Base-by-base conservation (phyloP, 1,140 invertebrate genomes). In the Lamellibrachia luymesi region DNA sequence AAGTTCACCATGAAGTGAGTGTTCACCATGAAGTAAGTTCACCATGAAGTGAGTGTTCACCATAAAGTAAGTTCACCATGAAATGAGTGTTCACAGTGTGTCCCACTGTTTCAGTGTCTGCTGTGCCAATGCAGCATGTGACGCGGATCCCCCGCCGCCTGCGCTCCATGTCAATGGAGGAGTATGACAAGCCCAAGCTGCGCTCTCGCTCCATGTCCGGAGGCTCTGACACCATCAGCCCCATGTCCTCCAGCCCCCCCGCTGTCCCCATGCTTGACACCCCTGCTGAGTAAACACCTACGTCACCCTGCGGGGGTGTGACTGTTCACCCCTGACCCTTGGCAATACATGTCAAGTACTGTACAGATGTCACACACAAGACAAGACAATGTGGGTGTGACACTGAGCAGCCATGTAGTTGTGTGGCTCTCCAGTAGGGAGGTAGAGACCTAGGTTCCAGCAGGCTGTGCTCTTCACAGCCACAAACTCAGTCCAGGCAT, bases 91-190 rank as follows among this genome's bases (percentile, higher is more conserved):
- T 38, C 38, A 38, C 38, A 38, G 38, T 38, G 56, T 90, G 51
- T 80, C n/a, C 90, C 52, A 27, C 6, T 80, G 51, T 92, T 93
- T 92, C 92, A 94, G 94, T 94, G 90, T 93, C 93, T 5, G 92
- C 93, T 25, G 92, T 94, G 13, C 93, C 93, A 27, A 94, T 94
- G 94, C 92, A 93, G 92, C 92, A 94, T 52, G 94, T 94, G 17
- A 94, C 52, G 27, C 91, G 91, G 91, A 93, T 95, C 7, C 92
- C 95, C 22, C 95, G 96, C 89, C 95, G 96, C 80, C 95, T 95
- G 49, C 95, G 97, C 91, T 96, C 96, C 93, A 96, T 96, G 95
- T 97, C 96, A 91, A 98, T 98, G 98, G 98, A 98, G 95, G 98
- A 98, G 94, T 98, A 98, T 95, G 98, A 98, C 96, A 97, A 97